phyloP scores from a whole-genome alignment of 2,797 vertebrate species.

The Rachycentron canadum region DNA sequence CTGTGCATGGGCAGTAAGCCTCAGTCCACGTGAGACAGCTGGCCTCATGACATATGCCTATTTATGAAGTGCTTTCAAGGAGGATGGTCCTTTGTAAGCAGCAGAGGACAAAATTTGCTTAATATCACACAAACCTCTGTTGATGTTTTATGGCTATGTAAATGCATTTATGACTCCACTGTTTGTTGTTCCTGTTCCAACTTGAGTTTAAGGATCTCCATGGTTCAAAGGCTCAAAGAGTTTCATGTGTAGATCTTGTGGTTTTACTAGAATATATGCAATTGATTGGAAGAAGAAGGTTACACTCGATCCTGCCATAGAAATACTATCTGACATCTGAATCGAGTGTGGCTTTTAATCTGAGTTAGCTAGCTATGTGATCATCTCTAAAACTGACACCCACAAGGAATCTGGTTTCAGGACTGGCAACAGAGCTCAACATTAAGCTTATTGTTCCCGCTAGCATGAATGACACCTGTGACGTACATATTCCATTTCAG shows the following conservation, averaged over 20 bases:
- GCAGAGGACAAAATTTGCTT: neutral
- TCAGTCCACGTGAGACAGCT: slow-evolving; percentile 64
- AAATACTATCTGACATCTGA: slow-evolving; percentile 29
- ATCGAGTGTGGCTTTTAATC: slow-evolving; percentile 40
- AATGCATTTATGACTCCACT: neutral
- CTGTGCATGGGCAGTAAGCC: slow-evolving; percentile 53
- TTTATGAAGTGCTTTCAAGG: slow-evolving; percentile 19
- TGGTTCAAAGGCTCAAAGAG: neutral
- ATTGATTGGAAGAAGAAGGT: neutral
- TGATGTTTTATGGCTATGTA: neutral
- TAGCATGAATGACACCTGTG: slow-evolving; percentile 1
- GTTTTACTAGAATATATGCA: neutral
- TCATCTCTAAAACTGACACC: slow-evolving; percentile 25
- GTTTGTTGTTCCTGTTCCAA: slow-evolving; percentile 4
- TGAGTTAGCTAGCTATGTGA: slow-evolving; percentile 25
- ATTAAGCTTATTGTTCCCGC: slow-evolving; percentile 17
- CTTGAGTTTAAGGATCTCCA: neutral
- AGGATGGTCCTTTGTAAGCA: neutral
- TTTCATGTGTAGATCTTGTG: neutral
- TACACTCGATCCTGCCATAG: slow-evolving; percentile 8
- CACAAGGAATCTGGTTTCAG: slow-evolving; percentile 36
- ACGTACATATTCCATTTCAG: neutral
- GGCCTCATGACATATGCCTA: slow-evolving; percentile 46
- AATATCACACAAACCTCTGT: neutral
- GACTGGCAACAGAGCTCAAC: slow-evolving; percentile 14